Percentiles rank a stretch among this genome's conserved stretches.
These are phyloP conservation scores for Dolichotis patagonum DNA, from an alignment of 2,113 vertebrate species.

Conservation along the genomic window DNA sequence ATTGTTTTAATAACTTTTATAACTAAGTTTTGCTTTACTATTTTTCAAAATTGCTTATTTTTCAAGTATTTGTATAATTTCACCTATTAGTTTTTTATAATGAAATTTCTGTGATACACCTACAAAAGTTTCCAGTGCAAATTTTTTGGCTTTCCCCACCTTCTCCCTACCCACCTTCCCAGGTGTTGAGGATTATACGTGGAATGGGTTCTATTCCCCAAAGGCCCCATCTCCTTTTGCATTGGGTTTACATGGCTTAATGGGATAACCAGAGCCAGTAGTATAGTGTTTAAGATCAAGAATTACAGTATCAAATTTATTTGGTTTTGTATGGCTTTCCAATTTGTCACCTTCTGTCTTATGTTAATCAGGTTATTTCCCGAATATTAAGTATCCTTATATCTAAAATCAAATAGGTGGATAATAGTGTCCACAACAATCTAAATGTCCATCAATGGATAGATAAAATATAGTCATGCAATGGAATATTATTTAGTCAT, in stretches of 20 bases:
- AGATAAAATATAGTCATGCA: background rate
- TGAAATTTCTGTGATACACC: background rate
- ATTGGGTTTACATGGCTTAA: background rate
- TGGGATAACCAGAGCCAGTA: background rate
- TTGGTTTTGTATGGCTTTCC: background rate
- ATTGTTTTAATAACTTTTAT: background rate
- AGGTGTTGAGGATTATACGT: background rate
- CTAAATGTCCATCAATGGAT: background rate
- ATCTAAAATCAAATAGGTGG: conserved; percentile 29
- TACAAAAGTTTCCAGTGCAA: background rate
- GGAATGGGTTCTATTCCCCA: too few relatives aligned
- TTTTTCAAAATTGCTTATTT: conserved; percentile 32
- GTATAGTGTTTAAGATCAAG: background rate
- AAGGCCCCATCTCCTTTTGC: background rate
- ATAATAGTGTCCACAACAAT: background rate
- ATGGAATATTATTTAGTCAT: background rate
- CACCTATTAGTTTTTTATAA: background rate
- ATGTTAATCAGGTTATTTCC: background rate
- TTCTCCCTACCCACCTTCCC: background rate
- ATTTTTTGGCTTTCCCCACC: background rate
- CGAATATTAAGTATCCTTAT: background rate
- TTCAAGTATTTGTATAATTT: background rate
- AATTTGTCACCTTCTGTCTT: background rate
- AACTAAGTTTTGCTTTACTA: background rate
- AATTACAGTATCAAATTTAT: background rate